A percentile compares a stretch with the other conserved stretches of the same genome.
Conservation (phyloP, 92 coral and sea anemone species). For the Phymanthus crucifer region DNA sequence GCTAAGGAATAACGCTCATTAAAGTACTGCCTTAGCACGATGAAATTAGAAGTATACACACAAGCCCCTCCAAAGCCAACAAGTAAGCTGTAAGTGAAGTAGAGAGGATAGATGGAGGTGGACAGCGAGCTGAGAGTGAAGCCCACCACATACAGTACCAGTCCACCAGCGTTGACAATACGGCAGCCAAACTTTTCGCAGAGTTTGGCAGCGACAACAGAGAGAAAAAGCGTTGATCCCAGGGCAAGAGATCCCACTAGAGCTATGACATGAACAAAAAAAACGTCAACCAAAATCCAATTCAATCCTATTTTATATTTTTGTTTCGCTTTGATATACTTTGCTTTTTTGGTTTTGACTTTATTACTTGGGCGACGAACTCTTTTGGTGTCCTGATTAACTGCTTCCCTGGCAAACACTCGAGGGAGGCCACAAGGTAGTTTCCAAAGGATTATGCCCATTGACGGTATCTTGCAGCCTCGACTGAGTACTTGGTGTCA, state of each 20-base stretch:
- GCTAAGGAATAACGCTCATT: conserved; percentile 44
- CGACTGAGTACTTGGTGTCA: too few species aligned
- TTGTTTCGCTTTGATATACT: too few species aligned
- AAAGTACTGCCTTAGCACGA: conserved; percentile 44
- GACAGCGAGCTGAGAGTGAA: conserved; percentile 27
- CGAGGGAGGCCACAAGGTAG: too few species aligned
- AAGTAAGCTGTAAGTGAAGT: conserved; percentile 19
- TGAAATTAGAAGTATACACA: conserved; percentile 26
- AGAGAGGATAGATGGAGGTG: conserved; percentile 27
- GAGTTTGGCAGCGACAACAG: conserved; percentile 13
- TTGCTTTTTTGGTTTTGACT: too few species aligned
- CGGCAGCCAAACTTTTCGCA: conserved; percentile 16
- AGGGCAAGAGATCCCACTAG: conserved; percentile 15
- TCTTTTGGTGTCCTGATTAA: too few species aligned
- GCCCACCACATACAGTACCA: neutral
- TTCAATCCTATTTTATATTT: too few species aligned
- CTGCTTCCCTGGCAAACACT: too few species aligned
- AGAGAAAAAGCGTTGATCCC: conserved; percentile 1
- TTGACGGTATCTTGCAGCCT: too few species aligned
- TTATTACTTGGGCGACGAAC: too few species aligned
- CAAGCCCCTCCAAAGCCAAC: conserved; percentile 19
- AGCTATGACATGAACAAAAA: conserved; percentile 5
- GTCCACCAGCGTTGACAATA: conserved; percentile 13
- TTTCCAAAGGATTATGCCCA: too few species aligned
- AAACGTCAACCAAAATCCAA: too few species aligned